Evolutionary conservation across 1,140 invertebrate genomes (phyloP).

Genomic region (Sminthurinus signatus): DNA sequence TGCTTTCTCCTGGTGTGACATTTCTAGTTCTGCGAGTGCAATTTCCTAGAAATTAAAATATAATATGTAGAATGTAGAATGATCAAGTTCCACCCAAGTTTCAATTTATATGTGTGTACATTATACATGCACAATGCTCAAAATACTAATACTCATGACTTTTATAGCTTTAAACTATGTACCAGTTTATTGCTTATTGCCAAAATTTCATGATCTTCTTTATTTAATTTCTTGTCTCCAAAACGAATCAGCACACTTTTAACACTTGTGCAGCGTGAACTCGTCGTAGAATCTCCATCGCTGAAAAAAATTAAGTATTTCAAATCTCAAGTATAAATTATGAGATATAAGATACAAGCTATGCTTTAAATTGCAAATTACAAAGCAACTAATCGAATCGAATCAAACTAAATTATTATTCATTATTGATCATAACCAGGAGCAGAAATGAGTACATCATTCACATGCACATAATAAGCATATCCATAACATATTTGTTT

Average conservation of each 20-base stretch:
- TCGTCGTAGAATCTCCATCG: too few species aligned
- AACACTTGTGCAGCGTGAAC: too few species aligned
- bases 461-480: background rate
- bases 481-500: background rate
- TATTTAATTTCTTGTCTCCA: slow-evolving; percentile 14
- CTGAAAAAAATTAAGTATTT: too few species aligned
- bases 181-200: slow-evolving; percentile 28
- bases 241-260: background rate
- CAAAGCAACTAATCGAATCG: too few species aligned
- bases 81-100: background rate
- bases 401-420: too few species aligned
- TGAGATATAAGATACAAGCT: too few species aligned
- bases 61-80: background rate
- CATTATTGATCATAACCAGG: background rate
- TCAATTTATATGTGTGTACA: background rate
- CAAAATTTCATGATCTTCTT: slow-evolving; percentile 31
- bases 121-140: background rate
- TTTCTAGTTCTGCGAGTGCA: slow-evolving; percentile 32
- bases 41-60: slow-evolving; percentile 27
- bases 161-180: background rate
- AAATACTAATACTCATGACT: background rate
- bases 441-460: background rate
- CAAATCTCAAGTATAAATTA: too few species aligned
- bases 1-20: slow-evolving; percentile 36
- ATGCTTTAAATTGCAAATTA: too few species aligned